Evolutionary conservation across 1,140 invertebrate species (phyloP).

Genomic region (Drosophila saltans): DNA sequence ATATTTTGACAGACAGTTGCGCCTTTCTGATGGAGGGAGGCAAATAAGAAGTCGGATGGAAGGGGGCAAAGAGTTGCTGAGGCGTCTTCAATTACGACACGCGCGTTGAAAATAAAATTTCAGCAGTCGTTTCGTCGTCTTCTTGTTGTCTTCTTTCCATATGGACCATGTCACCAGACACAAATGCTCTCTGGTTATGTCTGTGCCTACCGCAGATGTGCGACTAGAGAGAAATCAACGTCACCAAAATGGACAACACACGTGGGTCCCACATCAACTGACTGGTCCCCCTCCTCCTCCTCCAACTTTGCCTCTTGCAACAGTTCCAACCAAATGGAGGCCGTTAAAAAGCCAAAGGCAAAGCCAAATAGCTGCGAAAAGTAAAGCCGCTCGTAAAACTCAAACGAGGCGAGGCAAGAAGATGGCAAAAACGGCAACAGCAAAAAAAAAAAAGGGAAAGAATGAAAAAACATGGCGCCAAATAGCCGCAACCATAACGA

Average conservation of each 20-base stretch:
- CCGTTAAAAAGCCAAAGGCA: conserved; percentile 73
- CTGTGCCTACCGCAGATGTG: conserved; percentile 64
- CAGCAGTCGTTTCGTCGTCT: conserved; percentile 43
- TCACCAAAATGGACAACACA: conserved; percentile 72
- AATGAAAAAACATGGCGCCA: conserved; percentile 78
- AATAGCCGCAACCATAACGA: conserved; percentile 80
- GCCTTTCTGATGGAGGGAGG: neutral
- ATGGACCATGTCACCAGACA: conserved; percentile 66
- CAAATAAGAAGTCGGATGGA: neutral
- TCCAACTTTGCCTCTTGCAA: neutral
- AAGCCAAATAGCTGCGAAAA: conserved; percentile 79
- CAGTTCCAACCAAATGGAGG: conserved; percentile 30
- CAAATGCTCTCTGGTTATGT: conserved; percentile 7
- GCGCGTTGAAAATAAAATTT: conserved; percentile 79
- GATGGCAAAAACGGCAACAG: conserved; percentile 2
- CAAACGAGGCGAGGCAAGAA: conserved; percentile 70
- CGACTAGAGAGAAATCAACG: conserved; percentile 50
- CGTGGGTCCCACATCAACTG: conserved; percentile 44
- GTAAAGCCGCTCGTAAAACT: conserved; percentile 81
- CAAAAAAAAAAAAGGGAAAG: neutral
- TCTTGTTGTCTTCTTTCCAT: conserved; percentile 52
- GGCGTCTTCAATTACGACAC: conserved; percentile 77
- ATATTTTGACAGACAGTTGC: conserved; percentile 71
- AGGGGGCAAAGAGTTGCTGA: conserved; percentile 30
- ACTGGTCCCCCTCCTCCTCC: neutral